Evolutionary conservation across 2,797 vertebrate genomes (phyloP).

Genomic region (Heliangelus exortis): DNA sequence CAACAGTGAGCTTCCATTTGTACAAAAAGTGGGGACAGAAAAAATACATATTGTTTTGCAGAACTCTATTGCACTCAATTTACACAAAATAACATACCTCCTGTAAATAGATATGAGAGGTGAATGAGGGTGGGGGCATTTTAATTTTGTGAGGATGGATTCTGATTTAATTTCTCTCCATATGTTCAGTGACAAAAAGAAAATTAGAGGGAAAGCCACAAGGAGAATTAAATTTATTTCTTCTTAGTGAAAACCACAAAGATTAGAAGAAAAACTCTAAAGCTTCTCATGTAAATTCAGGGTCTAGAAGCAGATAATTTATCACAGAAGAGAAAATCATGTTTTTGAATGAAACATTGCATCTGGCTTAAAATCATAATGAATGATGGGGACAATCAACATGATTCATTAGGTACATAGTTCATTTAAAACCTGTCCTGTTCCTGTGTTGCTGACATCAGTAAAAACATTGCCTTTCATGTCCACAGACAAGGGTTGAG

Average conservation of each 20-base stretch:
- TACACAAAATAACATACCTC: background rate
- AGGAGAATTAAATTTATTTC: background rate
- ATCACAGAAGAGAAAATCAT: background rate
- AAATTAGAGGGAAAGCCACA: background rate
- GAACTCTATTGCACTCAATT: background rate
- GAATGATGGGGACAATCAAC: background rate
- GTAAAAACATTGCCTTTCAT: slow-evolving; percentile 3
- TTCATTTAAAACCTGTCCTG: background rate
- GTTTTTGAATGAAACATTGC: slow-evolving; percentile 5
- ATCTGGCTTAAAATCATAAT: background rate
- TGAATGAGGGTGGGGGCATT: background rate
- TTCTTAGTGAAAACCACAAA: background rate
- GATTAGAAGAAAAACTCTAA: background rate
- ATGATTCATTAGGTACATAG: slow-evolving; percentile 17
- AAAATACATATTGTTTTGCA: background rate
- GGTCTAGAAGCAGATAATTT: background rate
- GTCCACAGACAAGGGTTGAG: background rate
- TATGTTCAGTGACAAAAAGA: background rate
- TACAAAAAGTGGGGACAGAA: background rate
- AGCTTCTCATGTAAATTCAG: background rate
- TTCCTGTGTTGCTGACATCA: slow-evolving; percentile 22
- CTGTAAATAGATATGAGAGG: background rate
- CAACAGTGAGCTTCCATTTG: background rate
- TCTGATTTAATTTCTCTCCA: background rate
- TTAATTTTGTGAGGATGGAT: background rate